phyloP scores from a whole-genome alignment of 1,140 invertebrate species.

The Laodelphax striatellus region DNA sequence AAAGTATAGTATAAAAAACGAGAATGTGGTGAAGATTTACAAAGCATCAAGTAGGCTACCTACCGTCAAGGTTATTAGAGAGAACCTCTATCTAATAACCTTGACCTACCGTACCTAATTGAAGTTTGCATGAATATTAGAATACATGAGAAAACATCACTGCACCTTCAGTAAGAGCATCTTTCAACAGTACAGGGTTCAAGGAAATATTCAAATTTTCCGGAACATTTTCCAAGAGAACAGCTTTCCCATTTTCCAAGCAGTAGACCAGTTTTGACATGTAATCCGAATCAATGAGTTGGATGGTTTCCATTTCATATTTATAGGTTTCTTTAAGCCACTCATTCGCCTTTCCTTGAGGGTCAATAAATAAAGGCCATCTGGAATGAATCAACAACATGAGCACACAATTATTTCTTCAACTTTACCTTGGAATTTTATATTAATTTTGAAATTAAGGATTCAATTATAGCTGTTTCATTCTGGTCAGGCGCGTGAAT shows the following conservation, averaged over 20 bases:
- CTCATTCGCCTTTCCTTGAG: conserved; percentile 82
- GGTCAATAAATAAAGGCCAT: conserved; percentile 85
- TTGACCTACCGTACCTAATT: no score
- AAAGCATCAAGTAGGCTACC: neutral
- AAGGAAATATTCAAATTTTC: conserved; percentile 76
- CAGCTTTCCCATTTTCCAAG: conserved; percentile 71
- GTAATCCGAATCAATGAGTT: conserved; percentile 61
- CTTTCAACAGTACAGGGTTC: conserved; percentile 71
- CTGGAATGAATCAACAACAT: conserved; percentile 26
- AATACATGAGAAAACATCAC: no score
- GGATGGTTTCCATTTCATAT: conserved; percentile 67
- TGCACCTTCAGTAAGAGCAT: conserved; percentile 60
- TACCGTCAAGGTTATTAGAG: no score
- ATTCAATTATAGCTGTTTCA: no score
- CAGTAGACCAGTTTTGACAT: conserved; percentile 71
- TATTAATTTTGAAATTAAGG: no score
- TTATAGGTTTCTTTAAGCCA: conserved; percentile 91
- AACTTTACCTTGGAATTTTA: no score
- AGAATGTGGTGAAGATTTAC: no score
- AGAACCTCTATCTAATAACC: no score
- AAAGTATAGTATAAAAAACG: no score
- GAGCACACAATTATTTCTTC: no score
- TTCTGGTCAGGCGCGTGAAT: no score
- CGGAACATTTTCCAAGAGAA: conserved; percentile 71
- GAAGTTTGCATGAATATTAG: no score